A percentile compares a stretch with the other conserved stretches of the same genome.
Evolutionary conservation across 2,888 invertebrate genomes (phyloP).

Genomic region (Calliopum simillimum): DNA sequence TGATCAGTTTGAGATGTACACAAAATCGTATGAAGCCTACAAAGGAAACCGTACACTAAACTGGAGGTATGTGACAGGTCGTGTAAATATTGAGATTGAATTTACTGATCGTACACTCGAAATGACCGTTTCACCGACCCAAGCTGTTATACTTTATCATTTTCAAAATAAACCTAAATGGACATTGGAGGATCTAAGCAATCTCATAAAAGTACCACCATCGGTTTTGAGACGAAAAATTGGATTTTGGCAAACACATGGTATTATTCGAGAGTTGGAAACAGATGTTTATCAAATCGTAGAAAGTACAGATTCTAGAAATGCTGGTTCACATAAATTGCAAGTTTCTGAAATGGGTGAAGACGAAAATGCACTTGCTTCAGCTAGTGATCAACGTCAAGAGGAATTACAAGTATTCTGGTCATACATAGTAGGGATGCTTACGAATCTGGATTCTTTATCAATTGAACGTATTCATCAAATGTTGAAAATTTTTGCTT

Average conservation of each 20-base stretch:
- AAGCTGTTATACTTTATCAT: constrained; percentile 93
- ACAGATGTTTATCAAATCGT: constrained; percentile 79
- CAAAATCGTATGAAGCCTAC: constrained; percentile 89
- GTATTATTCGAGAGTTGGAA: constrained; percentile 81
- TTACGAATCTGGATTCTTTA: constrained; percentile 92
- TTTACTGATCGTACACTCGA: constrained; percentile 82
- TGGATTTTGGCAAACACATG: constrained; percentile 95
- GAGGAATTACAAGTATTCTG: constrained; percentile 93
- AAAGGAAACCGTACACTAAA: constrained; percentile 92
- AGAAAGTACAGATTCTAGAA: constrained; percentile 72
- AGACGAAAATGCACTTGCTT: constrained; percentile 95
- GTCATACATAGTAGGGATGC: constrained; percentile 97
- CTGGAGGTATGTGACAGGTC: constrained; percentile 95
- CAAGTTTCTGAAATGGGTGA: constrained; percentile 74
- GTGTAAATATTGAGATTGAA: constrained; percentile 91
- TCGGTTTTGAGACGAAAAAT: constrained; percentile 88
- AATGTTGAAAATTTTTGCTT: constrained; percentile 97
- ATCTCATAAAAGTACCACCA: constrained; percentile 87
- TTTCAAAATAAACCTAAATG: constrained; percentile 89
- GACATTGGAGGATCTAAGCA: constrained; percentile 87
- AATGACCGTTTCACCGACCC: constrained; percentile 90
- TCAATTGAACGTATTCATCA: constrained; percentile 94
- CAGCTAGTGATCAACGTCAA: constrained; percentile 92
- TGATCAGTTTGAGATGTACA: constrained; percentile 85
- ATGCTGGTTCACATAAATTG: constrained; percentile 67